phyloP scores from a whole-genome alignment of 1,140 invertebrate species.

The Melitaea cinxia region DNA sequence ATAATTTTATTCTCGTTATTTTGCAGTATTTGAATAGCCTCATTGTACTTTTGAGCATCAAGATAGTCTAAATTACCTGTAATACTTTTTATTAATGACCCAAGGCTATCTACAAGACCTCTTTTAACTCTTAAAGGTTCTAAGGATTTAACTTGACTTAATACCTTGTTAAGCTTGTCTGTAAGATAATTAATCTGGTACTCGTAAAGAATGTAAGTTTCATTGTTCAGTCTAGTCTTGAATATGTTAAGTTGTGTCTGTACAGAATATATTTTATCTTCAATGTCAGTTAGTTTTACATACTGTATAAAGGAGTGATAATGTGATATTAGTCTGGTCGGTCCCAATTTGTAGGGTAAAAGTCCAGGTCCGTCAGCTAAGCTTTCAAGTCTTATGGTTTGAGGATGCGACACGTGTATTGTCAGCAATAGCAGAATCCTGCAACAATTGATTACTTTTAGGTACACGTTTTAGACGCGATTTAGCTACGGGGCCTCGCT shows the following conservation, averaged over 20 bases:
- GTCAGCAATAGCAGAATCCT: conserved; percentile 15
- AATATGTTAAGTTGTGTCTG: background rate
- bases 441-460: conserved; percentile 36
- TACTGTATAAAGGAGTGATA: conserved; percentile 23
- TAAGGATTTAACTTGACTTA: background rate
- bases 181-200: background rate
- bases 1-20: too few species aligned
- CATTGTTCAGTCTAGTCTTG: background rate
- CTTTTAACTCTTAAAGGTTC: conserved; percentile 2
- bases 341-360: conserved; percentile 27
- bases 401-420: background rate
- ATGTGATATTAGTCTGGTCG: conserved; percentile 23
- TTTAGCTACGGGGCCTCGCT: conserved; percentile 37
- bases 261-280: conserved; percentile 1
- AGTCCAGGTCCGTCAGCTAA: background rate
- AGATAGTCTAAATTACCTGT: background rate
- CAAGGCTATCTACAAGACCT: conserved; percentile 3
- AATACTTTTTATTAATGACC: background rate
- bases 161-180: background rate
- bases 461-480: conserved; percentile 35
- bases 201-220: background rate
- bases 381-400: too few species aligned
- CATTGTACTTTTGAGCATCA: background rate
- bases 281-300: background rate
- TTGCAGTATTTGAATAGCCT: too few species aligned